Conservation (phyloP, 2,113 vertebrate genomes). For the Cairina moschata region DNA sequence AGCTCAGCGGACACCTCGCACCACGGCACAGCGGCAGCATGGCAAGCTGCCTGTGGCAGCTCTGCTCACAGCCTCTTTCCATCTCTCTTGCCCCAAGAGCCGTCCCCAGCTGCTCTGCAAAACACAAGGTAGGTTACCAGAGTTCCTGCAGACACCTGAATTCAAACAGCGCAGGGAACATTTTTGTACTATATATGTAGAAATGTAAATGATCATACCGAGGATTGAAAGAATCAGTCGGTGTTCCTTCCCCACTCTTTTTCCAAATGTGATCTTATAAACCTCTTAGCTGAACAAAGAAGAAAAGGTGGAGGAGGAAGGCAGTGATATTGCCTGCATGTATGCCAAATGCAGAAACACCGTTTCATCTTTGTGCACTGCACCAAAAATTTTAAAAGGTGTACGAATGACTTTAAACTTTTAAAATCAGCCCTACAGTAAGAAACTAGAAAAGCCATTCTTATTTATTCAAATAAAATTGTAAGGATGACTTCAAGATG, state of each 20-base stretch:
- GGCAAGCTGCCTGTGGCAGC: not conserved
- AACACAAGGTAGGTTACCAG: not conserved
- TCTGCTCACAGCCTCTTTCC: not conserved
- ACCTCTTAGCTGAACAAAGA: rapidly evolving
- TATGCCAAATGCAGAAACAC: not conserved
- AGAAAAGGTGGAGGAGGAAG: not conserved
- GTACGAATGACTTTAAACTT: not conserved
- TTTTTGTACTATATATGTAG: not conserved
- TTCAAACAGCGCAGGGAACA: not conserved
- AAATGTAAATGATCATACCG: not conserved
- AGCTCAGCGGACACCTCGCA: not conserved
- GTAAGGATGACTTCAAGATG: not conserved
- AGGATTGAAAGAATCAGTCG: not conserved
- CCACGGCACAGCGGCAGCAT: rapidly evolving
- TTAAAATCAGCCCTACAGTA: not conserved
- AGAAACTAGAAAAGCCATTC: not conserved
- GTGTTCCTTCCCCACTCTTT: not conserved
- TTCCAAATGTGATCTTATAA: not conserved
- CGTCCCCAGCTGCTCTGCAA: not conserved
- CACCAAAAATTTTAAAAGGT: not conserved
- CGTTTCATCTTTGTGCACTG: rapidly evolving
- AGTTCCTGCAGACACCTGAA: not conserved
- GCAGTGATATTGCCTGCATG: rapidly evolving
- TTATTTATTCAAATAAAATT: not conserved
- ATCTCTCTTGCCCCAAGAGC: rapidly evolving